Evolutionary conservation across 2,888 invertebrate genomes (phyloP), one percentile per base, ranked within the genome.

Genomic region (Agonopterix alstromeriana): DNA sequence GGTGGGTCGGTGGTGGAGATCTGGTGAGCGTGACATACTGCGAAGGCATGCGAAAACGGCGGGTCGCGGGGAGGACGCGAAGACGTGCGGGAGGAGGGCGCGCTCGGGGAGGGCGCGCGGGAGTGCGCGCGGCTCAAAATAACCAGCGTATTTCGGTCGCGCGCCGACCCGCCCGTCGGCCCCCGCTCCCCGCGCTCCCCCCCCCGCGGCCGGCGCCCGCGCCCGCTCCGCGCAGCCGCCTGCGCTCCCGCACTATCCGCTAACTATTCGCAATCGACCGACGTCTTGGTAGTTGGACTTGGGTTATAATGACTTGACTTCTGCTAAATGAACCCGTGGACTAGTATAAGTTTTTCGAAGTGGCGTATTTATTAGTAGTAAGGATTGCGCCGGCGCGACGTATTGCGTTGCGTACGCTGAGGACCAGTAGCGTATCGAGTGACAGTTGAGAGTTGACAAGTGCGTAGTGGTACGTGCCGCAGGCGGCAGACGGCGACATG

Each of bases 231-330:
- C 68, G 71, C 67, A 64, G 73, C 62, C 60, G 60, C 53, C 66
- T 56, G 59, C 58, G 56, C 65, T 73, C 58, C 71, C 73, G 89
- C 93, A 94, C 93, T 94, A 93, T 93, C 94, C 94, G 94, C 94
- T 94, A 93, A 93, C 94, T 93, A 94, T 94, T 94, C 93, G 94
- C 94, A 94, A 94, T 94, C 95, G 95, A 95, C 94, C 95, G 95
- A 95, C 95, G 95, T 95, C 95, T 95, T 94, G 94, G 92, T 92
- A 87, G 89, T 92, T 87, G 90, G 90, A 90, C 90, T 92, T 91
- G 91, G 91, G 91, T 83, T 91, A 93, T 91, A 91, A 93, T 93
- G 93, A 93, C 92, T 93, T 93, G 89, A 92, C 91, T 93, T 92
- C 92, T 92, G 92, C 92, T 92, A 91, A 89, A 88, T 88, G 88